Evolutionary conservation across 1,140 invertebrate species (phyloP).

Genomic region (Heterodera schachtii): DNA sequence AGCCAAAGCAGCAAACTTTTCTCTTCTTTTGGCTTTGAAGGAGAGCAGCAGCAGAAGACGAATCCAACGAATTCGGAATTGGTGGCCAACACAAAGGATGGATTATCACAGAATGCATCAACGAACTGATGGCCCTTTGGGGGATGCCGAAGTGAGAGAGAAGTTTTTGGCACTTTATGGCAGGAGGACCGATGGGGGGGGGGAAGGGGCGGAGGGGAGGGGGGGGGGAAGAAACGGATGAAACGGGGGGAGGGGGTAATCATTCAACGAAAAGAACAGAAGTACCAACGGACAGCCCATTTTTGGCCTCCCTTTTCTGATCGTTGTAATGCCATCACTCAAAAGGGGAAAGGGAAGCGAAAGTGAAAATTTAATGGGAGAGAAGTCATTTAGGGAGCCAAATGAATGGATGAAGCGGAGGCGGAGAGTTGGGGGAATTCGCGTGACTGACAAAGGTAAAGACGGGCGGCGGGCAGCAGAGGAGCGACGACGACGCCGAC

Average conservation of each 20-base stretch:
- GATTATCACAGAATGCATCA: neutral
- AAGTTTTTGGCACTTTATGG: neutral
- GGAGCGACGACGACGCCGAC: neutral
- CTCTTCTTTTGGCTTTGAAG: neutral
- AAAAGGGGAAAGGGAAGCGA: neutral
- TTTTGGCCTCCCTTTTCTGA: neutral
- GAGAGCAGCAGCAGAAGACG: neutral
- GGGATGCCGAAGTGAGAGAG: constrained; percentile 1
- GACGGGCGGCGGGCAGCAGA: neutral
- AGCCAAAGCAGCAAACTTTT: neutral
- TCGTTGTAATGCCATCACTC: neutral
- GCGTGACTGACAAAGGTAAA: constrained; percentile 1
- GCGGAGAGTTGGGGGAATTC: neutral
- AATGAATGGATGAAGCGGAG: neutral
- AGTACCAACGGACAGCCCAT: neutral
- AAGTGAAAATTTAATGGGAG: neutral
- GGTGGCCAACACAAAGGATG: neutral
- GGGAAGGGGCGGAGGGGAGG: neutral
- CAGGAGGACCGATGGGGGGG: neutral
- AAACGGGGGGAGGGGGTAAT: neutral
- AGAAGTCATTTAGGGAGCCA: neutral
- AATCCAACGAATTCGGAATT: neutral
- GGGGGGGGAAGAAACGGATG: neutral
- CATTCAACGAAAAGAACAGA: neutral
- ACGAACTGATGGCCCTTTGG: neutral